A percentile compares a stretch with the other conserved stretches of the same genome.
phyloP scores from a whole-genome alignment of 2,888 invertebrate species.

The Campoplex capitator region DNA sequence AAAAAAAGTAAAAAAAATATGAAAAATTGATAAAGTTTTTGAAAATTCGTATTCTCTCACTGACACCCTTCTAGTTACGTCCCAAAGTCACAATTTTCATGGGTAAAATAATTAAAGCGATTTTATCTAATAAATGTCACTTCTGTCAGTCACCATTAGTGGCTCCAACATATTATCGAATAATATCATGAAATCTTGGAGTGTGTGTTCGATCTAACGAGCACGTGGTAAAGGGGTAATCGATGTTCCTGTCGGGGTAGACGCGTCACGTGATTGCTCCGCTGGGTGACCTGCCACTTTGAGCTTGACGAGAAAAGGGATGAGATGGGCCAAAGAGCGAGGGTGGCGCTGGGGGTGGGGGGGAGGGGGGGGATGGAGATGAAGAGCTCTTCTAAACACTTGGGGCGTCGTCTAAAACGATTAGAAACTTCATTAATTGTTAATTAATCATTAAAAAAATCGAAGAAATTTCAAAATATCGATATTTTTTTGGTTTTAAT shows the following conservation, averaged over 20 bases:
- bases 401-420: neutral
- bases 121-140: conserved; percentile 36
- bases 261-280: conserved; percentile 51
- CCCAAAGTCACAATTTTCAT: too few relatives aligned
- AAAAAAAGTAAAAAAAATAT: neutral
- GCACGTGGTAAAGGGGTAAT: conserved; percentile 46
- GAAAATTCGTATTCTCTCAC: neutral
- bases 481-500: neutral
- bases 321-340: neutral
- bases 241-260: conserved; percentile 33
- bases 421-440: neutral
- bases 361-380: neutral
- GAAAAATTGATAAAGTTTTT: neutral
- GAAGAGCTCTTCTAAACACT: neutral
- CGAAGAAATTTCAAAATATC: neutral
- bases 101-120: neutral
- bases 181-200: conserved; percentile 23
- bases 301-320: conserved; percentile 44
- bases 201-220: conserved; percentile 6
- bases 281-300: conserved; percentile 54
- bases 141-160: conserved; percentile 28
- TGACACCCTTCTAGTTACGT: too few relatives aligned
- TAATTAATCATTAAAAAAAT: neutral
- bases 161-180: conserved; percentile 36
- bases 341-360: neutral